Percentiles rank a stretch among this genome's conserved stretches.
Evolutionary conservation across 2,113 vertebrate species (phyloP).

Genomic region (Melanerpes aurifrons): DNA sequence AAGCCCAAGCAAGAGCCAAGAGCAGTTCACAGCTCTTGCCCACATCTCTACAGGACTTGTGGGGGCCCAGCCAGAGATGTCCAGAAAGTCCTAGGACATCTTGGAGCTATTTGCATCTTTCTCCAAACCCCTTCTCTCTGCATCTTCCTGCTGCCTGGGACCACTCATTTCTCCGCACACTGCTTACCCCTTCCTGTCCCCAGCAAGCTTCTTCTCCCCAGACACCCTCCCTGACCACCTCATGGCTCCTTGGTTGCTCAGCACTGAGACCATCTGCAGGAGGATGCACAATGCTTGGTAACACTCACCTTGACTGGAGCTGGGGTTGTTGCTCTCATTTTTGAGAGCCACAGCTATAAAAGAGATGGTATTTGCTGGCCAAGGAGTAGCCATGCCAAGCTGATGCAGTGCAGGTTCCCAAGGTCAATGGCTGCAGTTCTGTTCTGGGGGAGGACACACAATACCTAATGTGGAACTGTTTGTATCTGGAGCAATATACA

Average conservation of each 20-base stretch:
- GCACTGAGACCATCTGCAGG: fast-evolving
- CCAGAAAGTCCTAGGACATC: background rate
- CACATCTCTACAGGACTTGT: background rate
- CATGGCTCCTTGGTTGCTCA: background rate
- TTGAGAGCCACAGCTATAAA: background rate
- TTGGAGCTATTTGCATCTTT: background rate
- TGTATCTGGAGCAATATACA: conserved; percentile 61
- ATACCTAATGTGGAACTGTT: conserved; percentile 78
- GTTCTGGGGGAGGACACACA: background rate
- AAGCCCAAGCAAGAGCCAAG: background rate
- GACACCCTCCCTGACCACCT: background rate
- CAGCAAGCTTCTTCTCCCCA: background rate
- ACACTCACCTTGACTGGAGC: background rate
- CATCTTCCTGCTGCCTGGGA: background rate
- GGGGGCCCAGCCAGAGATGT: too few relatives aligned
- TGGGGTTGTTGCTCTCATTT: conserved; percentile 14
- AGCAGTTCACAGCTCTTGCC: background rate
- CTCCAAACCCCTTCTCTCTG: background rate
- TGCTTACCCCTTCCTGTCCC: background rate
- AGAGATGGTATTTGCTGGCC: conserved; percentile 23
- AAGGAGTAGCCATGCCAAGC: background rate
- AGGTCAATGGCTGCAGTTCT: conserved; percentile 42
- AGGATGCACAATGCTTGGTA: conserved; percentile 9
- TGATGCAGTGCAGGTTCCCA: conserved; percentile 21
- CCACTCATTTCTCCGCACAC: background rate